Percentiles rank a stretch among this genome's conserved stretches.
Evolutionary conservation across 92 coral and sea anemone genomes (phyloP).

Genomic region (Palythoa grandiflora): DNA sequence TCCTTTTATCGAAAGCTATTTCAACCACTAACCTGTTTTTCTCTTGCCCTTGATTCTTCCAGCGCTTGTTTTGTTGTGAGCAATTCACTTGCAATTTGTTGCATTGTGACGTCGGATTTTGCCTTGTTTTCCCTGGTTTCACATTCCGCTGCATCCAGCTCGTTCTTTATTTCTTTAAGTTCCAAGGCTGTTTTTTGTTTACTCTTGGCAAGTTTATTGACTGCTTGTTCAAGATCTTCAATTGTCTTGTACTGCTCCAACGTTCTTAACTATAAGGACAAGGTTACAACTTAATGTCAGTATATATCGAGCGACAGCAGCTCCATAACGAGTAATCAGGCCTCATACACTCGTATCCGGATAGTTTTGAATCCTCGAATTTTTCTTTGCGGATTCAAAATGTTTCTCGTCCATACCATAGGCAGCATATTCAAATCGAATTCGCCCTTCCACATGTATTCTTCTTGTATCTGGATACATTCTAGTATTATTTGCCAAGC

Average conservation of each 20-base stretch:
- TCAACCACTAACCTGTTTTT: constrained; percentile 79
- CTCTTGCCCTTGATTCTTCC: constrained; percentile 87
- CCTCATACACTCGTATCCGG: too few species aligned
- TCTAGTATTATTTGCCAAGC: too few species aligned
- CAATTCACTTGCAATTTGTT: constrained; percentile 84
- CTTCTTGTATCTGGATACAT: too few species aligned
- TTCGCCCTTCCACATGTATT: too few species aligned
- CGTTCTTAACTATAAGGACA: constrained; percentile 72
- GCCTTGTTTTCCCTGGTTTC: constrained; percentile 85
- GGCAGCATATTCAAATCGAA: too few species aligned
- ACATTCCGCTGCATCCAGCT: constrained; percentile 77
- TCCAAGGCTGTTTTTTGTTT: constrained; percentile 89
- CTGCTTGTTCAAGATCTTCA: constrained; percentile 90
- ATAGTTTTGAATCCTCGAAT: too few species aligned
- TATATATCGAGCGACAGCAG: background rate
- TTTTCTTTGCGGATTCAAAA: too few species aligned
- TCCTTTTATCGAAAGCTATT: background rate
- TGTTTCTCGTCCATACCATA: too few species aligned
- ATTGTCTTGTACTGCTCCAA: constrained; percentile 90
- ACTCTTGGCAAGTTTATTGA: constrained; percentile 96
- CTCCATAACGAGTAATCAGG: too few species aligned
- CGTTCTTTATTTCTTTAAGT: constrained; percentile 87
- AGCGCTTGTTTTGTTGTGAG: constrained; percentile 78
- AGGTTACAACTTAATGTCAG: background rate
- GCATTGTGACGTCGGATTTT: constrained; percentile 66